These are phyloP conservation scores for Cosmia trapezina DNA, from an alignment of 2,888 invertebrate species.

Conservation along the genomic window DNA sequence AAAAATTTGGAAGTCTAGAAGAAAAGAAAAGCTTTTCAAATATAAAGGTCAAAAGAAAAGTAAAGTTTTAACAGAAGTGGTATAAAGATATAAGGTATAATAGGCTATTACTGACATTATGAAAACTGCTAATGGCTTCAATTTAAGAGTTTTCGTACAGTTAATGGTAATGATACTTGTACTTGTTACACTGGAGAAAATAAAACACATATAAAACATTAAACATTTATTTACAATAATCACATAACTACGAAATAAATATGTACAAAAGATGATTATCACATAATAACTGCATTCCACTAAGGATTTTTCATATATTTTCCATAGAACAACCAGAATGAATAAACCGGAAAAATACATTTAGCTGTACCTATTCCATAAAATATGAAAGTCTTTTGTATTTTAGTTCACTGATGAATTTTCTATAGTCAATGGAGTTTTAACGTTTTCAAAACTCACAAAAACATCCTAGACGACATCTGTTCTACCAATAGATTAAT, in stretches of 20 bases:
- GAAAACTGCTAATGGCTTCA: not conserved
- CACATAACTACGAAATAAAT: conserved; percentile 77
- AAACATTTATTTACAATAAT: conserved; percentile 80
- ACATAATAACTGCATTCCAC: conserved; percentile 70
- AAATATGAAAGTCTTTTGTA: conserved; percentile 23
- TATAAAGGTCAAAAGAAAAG: conserved; percentile 83
- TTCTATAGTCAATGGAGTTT: not conserved
- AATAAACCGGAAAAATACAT: conserved; percentile 28
- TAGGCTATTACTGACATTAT: not conserved
- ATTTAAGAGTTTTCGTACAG: not conserved
- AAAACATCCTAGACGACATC: not conserved
- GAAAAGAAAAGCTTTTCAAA: conserved; percentile 88
- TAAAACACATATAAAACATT: conserved; percentile 64
- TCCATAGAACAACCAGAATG: conserved; percentile 23
- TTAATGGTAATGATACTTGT: not conserved
- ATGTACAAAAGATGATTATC: conserved; percentile 80
- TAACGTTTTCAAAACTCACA: not conserved
- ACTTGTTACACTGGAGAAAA: conserved; percentile 5
- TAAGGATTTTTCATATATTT: conserved; percentile 21
- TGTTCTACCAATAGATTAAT: not conserved
- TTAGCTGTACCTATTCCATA: conserved; percentile 11
- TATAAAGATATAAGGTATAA: conserved; percentile 24
- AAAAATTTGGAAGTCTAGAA: conserved; percentile 88
- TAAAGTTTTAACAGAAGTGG: conserved; percentile 70
- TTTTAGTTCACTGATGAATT: conserved; percentile 33